Evolutionary conservation across 2,888 invertebrate genomes (phyloP), one percentile per base, ranked within the genome.

Genomic region (Pterostichus madidus): DNA sequence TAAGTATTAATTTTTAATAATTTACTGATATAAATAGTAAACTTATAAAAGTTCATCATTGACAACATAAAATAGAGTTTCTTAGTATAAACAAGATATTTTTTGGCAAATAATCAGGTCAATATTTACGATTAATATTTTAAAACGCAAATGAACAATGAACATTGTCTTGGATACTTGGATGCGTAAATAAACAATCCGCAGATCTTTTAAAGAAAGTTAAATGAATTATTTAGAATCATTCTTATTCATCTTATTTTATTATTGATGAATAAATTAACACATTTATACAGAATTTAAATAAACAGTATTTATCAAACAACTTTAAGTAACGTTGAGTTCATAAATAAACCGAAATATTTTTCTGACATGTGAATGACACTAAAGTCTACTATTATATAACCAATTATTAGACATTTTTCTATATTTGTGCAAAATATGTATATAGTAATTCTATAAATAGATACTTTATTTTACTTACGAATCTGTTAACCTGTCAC

Each of bases 401-500:
- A 64, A 64, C 1, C 35, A 64, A 35, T 11, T 64, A 64, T 64
- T 13, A 13, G n/a, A 35, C 13, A 32, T 35, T 64, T 64, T 8
- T 35, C 11, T 31, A 13, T 5, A 49, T 49, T 49, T 49, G n/a
- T 49, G n/a, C 49, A 49, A 49, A n/a, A 49, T 49, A n/a, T 49
- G 10, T 11, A 31, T 17, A 35, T 35, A 56, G 39, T 44, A 35
- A 56, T 35, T 77, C 77, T 39, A 56, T 77, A 80, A 68, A 80
- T 73, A 80, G 44, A 71, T 44, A 80, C 10, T 17, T 31, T 39
- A 68, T 44, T 64, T 76, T 79, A 84, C 68, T 78, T 80, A 73
- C 75, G 75, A 53, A 64, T 61, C 78, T 83, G 78, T 80, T 86
- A 88, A 89, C 89, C 89, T 89, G 85, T 90, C 89, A 73, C 89